phyloP scores from a whole-genome alignment of 2,888 invertebrate species.

The Resseliella maxima region DNA sequence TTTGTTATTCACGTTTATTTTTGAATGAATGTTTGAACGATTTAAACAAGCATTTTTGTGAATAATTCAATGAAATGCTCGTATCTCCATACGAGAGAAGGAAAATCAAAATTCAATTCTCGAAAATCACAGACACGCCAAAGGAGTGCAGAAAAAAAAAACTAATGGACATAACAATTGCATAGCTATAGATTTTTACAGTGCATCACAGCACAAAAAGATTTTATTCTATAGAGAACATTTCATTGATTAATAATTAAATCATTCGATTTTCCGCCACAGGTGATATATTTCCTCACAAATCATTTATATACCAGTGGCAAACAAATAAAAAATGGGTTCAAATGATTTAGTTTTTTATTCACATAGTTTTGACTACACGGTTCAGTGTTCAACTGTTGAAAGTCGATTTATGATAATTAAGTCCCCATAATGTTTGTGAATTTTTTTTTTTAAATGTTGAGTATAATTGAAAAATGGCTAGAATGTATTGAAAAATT shows the following conservation, averaged over 20 bases:
- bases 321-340: background rate
- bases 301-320: background rate
- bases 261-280: background rate
- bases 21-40: too few relatives aligned
- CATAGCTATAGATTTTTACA: background rate
- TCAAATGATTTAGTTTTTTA: background rate
- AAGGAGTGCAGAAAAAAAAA: background rate
- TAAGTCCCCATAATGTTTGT: constrained; percentile 4
- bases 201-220: background rate
- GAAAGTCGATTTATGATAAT: constrained; percentile 9
- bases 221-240: background rate
- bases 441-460: background rate
- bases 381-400: background rate
- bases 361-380: background rate
- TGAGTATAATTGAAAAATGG: background rate
- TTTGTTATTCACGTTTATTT: background rate
- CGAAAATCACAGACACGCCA: background rate
- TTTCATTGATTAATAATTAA: background rate
- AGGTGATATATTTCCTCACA: background rate
- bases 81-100: background rate
- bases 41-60: background rate
- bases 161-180: background rate
- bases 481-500: background rate
- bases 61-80: background rate
- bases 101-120: background rate